Conservation (phyloP, 2,797 vertebrate species). For the Rhabdophis nuchalis region DNA sequence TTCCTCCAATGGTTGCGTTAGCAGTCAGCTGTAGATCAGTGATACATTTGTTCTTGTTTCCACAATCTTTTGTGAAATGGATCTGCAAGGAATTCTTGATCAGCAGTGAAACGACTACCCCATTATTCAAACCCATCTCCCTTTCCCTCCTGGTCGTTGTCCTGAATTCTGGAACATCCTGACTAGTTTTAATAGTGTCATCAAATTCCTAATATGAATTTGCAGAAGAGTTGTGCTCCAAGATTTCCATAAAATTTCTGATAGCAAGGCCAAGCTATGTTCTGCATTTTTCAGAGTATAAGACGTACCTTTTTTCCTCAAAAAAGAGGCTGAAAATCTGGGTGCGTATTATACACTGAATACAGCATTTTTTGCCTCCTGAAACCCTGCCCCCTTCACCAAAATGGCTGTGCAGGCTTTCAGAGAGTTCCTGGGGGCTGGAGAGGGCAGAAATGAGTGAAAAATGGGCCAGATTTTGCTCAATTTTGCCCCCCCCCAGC, state of each 20-base stretch:
- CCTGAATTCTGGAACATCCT: neutral
- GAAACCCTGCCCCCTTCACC: too few species aligned
- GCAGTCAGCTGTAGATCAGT: constrained; percentile 83
- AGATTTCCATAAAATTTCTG: neutral
- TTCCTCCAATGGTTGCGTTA: constrained; percentile 66
- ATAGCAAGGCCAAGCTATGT: neutral
- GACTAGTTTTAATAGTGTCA: neutral
- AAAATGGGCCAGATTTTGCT: too few species aligned
- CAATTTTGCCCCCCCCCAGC: too few species aligned
- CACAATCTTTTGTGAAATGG: constrained; percentile 86
- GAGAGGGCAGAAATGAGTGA: too few species aligned
- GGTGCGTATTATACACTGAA: too few species aligned
- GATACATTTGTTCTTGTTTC: constrained; percentile 82
- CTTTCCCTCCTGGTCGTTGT: neutral
- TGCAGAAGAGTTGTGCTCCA: neutral
- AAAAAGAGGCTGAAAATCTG: too few species aligned
- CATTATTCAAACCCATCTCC: neutral
- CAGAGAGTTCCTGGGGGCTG: too few species aligned
- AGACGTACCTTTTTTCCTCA: too few species aligned
- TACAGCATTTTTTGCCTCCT: too few species aligned
- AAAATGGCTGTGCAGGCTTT: too few species aligned
- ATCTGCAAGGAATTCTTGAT: constrained; percentile 65
- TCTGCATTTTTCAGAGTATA: too few species aligned
- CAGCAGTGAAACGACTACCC: neutral
- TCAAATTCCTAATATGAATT: neutral